Evolutionary conservation across 2,113 vertebrate genomes (phyloP).

Genomic region (Tiliqua scincoides): DNA sequence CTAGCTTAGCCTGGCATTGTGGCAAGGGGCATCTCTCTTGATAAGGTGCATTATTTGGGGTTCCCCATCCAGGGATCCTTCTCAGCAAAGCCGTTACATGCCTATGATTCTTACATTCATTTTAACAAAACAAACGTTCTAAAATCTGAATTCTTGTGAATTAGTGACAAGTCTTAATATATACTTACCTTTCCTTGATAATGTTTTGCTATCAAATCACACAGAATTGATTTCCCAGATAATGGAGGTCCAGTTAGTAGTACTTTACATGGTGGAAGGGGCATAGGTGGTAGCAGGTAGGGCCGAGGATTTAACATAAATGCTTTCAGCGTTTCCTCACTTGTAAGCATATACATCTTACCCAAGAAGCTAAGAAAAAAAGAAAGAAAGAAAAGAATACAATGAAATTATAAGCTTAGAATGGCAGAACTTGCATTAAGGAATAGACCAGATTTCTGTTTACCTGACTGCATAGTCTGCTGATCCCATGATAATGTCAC

Average conservation of each 20-base stretch:
- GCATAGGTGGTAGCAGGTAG: conserved; percentile 92
- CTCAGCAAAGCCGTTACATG: not conserved
- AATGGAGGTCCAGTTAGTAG: conserved; percentile 83
- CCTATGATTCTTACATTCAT: not conserved
- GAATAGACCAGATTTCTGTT: conserved; percentile 23
- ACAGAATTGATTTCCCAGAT: conserved; percentile 87
- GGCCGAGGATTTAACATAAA: conserved; percentile 86
- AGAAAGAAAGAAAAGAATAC: not conserved
- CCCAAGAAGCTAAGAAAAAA: conserved; percentile 86
- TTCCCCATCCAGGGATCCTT: not conserved
- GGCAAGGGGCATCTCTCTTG: not conserved
- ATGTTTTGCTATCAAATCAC: conserved; percentile 79
- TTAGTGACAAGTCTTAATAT: not conserved
- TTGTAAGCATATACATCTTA: conserved; percentile 90
- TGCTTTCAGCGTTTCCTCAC: conserved; percentile 78
- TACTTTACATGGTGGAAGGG: conserved; percentile 85
- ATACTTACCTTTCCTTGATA: conserved; percentile 79
- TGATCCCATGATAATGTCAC: conserved; percentile 79
- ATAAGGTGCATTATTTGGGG: not conserved
- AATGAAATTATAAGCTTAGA: not conserved
- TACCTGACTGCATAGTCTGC: conserved; percentile 87
- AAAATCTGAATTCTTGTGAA: conserved; percentile 18
- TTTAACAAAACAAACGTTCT: not conserved
- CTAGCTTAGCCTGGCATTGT: not conserved
- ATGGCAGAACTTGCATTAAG: not conserved